Percentiles rank a stretch among this genome's conserved stretches.
Conservation (phyloP, 2,888 invertebrate species). For the Blastobasis adustella region DNA sequence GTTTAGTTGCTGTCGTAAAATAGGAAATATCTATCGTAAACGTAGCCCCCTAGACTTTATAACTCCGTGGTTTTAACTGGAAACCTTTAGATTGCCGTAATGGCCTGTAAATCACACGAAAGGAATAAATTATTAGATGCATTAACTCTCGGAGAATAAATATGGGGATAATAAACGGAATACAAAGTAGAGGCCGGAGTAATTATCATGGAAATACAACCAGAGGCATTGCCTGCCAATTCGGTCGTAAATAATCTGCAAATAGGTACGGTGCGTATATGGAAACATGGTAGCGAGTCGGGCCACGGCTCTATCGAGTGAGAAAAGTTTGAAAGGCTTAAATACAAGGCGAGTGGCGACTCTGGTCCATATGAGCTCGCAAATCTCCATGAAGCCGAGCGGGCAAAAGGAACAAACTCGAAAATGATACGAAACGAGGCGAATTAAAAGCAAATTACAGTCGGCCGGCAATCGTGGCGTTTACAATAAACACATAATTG, state of each 20-base stretch:
- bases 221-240: no score
- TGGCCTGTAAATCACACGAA: slow-evolving; percentile 55
- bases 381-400: slow-evolving; percentile 38
- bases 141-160: slow-evolving; percentile 45
- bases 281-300: no score
- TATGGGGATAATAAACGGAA: slow-evolving; percentile 40
- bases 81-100: slow-evolving; percentile 49
- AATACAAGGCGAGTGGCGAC: background rate
- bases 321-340: no score
- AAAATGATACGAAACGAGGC: slow-evolving; percentile 71
- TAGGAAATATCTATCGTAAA: slow-evolving; percentile 52
- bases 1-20: slow-evolving; percentile 48
- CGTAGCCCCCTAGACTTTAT: slow-evolving; percentile 50
- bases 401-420: slow-evolving; percentile 61
- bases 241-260: no score
- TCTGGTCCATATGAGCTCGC: slow-evolving; percentile 25
- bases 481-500: slow-evolving; percentile 77
- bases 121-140: slow-evolving; percentile 56
- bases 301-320: no score
- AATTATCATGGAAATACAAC: background rate
- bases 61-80: slow-evolving; percentile 44
- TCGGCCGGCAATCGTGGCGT: slow-evolving; percentile 68
- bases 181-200: slow-evolving; percentile 31
- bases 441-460: slow-evolving; percentile 74
- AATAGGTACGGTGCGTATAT: no score